phyloP scores from a whole-genome alignment of 2,888 invertebrate species.

The Aphodius granarius region DNA sequence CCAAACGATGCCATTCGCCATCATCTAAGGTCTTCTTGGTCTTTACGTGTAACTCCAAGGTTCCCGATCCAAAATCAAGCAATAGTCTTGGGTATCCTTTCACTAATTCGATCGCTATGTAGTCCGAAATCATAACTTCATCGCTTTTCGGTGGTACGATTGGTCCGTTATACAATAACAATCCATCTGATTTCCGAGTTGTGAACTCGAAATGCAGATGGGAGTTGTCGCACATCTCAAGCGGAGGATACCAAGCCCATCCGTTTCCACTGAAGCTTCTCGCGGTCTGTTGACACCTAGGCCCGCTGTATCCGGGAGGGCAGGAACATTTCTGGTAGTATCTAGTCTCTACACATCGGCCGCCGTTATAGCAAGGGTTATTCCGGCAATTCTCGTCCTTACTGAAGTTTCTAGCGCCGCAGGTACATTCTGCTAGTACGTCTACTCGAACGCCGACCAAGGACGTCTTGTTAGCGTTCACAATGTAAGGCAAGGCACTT shows the following conservation, averaged over 20 bases:
- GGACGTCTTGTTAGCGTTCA: slow-evolving; percentile 96
- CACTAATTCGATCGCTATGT: slow-evolving; percentile 90
- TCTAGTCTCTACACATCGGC: slow-evolving; percentile 89
- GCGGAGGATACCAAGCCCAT: slow-evolving; percentile 97
- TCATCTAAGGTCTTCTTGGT: slow-evolving; percentile 88
- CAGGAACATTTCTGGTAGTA: slow-evolving; percentile 90
- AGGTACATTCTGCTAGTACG: slow-evolving; percentile 89
- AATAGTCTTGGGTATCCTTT: slow-evolving; percentile 87
- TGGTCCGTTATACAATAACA: slow-evolving; percentile 95
- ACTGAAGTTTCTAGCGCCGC: slow-evolving; percentile 90
- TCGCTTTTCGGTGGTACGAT: slow-evolving; percentile 91
- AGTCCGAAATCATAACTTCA: slow-evolving; percentile 87
- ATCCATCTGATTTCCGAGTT: slow-evolving; percentile 86
- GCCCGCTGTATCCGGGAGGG: slow-evolving; percentile 90
- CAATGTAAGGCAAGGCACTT: slow-evolving; percentile 88
- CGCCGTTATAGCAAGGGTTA: slow-evolving; percentile 94
- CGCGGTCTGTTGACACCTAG: slow-evolving; percentile 95
- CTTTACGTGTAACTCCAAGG: slow-evolving; percentile 81
- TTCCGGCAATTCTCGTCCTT: slow-evolving; percentile 87
- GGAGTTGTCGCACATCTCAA: slow-evolving; percentile 96
- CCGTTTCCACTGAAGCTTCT: slow-evolving; percentile 93
- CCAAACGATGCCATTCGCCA: slow-evolving; percentile 97
- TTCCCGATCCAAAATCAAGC: slow-evolving; percentile 94
- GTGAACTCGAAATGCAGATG: slow-evolving; percentile 96
- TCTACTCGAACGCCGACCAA: slow-evolving; percentile 95